phyloP scores from a whole-genome alignment of 2,888 invertebrate species.

The Oxyteleia sp. region DNA sequence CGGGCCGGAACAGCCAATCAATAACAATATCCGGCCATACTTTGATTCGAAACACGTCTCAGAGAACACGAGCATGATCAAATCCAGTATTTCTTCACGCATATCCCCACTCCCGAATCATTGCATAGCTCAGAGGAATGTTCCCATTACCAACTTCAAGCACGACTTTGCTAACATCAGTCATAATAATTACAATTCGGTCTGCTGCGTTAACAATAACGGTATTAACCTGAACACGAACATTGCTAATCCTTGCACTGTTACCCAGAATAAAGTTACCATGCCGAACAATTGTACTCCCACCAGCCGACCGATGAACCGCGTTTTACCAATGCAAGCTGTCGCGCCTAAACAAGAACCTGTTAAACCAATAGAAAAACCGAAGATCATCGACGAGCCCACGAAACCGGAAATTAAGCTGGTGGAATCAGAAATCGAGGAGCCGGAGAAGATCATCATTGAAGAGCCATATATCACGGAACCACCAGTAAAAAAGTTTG shows the following conservation, averaged over 20 bases:
- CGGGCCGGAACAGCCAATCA: slow-evolving; percentile 81
- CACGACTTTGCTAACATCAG: slow-evolving; percentile 80
- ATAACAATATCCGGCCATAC: slow-evolving; percentile 82
- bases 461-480: slow-evolving; percentile 34
- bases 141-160: slow-evolving; percentile 80
- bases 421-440: slow-evolving; percentile 75
- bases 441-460: slow-evolving; percentile 55
- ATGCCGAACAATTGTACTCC: slow-evolving; percentile 82
- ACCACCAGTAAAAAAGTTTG: slow-evolving; percentile 45
- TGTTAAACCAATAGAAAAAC: slow-evolving; percentile 79
- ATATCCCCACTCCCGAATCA: slow-evolving; percentile 83
- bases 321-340: slow-evolving; percentile 93
- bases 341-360: slow-evolving; percentile 89
- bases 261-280: slow-evolving; percentile 86
- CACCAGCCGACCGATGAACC: slow-evolving; percentile 91
- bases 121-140: slow-evolving; percentile 81
- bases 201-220: slow-evolving; percentile 74
- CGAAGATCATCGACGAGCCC: slow-evolving; percentile 82
- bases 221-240: slow-evolving; percentile 73
- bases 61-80: slow-evolving; percentile 86
- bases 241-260: slow-evolving; percentile 86
- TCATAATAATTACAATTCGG: slow-evolving; percentile 79
- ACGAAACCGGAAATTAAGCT: slow-evolving; percentile 81
- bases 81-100: slow-evolving; percentile 84
- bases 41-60: slow-evolving; percentile 85